These are phyloP conservation scores for Macrophya annulata DNA, from an alignment of 2,888 invertebrate species.

Conservation along the genomic window DNA sequence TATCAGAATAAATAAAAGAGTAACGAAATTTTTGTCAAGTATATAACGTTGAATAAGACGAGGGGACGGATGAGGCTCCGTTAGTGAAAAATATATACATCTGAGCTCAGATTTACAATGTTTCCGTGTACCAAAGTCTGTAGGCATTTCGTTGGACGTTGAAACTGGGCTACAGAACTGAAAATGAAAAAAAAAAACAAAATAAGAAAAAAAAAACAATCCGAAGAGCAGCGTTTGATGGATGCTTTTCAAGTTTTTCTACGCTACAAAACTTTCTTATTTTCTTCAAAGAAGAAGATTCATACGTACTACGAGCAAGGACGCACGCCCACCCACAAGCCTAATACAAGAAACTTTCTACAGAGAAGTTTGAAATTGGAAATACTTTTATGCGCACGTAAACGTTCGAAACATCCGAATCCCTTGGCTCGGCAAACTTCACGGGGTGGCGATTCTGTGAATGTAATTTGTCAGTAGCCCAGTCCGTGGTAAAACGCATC, in stretches of 20 bases:
- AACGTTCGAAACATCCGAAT: conserved; percentile 44
- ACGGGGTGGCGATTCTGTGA: conserved; percentile 29
- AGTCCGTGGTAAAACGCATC: conserved; percentile 17
- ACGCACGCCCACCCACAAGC: conserved; percentile 28
- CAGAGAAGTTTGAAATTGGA: conserved; percentile 41
- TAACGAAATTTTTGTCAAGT: conserved; percentile 1
- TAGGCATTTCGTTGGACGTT: background rate
- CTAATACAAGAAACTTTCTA: conserved; percentile 35
- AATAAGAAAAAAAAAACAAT: background rate
- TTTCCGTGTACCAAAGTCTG: background rate
- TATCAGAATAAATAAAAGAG: background rate
- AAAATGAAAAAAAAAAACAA: conserved; percentile 9
- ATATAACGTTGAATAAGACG: background rate
- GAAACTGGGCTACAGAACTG: conserved; percentile 21
- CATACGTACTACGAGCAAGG: conserved; percentile 39
- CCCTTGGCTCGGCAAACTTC: conserved; percentile 27
- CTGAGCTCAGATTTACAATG: background rate
- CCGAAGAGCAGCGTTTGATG: conserved; percentile 18
- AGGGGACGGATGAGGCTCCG: background rate
- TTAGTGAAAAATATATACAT: background rate
- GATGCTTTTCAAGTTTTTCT: conserved; percentile 42
- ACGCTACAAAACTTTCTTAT: conserved; percentile 23
- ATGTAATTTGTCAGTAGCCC: conserved; percentile 30
- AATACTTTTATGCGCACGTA: conserved; percentile 48
- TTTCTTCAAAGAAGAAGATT: conserved; percentile 39